Percentiles rank a stretch among this genome's conserved stretches.
Conservation (phyloP, 2,888 invertebrate genomes). For the Eudemis profundana region DNA sequence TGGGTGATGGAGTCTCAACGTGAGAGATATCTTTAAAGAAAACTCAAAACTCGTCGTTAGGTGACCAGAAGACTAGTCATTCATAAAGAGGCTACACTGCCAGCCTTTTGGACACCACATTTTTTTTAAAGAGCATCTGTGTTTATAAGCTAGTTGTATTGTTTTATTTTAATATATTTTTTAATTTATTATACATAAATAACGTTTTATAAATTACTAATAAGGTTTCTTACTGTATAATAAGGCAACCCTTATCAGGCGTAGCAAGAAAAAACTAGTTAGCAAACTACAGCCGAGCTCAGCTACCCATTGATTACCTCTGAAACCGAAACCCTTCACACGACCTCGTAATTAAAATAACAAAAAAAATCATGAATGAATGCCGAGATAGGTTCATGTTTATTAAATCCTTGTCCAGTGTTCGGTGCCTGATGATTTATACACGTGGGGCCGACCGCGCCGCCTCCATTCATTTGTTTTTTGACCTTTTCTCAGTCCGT, state of each 20-base stretch:
- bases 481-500: conserved; percentile 71
- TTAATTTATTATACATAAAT: too few species aligned
- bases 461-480: conserved; percentile 83
- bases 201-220: too few species aligned
- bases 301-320: conserved; percentile 31
- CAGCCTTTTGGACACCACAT: too few species aligned
- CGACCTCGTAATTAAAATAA: conserved; percentile 80
- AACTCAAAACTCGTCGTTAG: too few species aligned
- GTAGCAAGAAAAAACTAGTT: background rate
- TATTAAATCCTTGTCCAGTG: conserved; percentile 78
- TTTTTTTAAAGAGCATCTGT: too few species aligned
- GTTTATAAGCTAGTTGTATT: too few species aligned
- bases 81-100: too few species aligned
- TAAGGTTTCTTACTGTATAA: background rate
- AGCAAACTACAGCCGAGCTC: background rate
- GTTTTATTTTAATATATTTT: too few species aligned
- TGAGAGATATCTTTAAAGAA: too few species aligned
- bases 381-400: conserved; percentile 75
- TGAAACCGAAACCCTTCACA: conserved; percentile 66
- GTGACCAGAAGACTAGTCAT: too few species aligned
- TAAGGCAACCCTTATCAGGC: background rate
- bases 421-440: conserved; percentile 80
- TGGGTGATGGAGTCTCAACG: too few species aligned
- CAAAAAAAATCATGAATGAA: conserved; percentile 78
- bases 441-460: conserved; percentile 66